Evolutionary conservation across 1,140 invertebrate genomes (phyloP).

Genomic region (Aethina tumida): DNA sequence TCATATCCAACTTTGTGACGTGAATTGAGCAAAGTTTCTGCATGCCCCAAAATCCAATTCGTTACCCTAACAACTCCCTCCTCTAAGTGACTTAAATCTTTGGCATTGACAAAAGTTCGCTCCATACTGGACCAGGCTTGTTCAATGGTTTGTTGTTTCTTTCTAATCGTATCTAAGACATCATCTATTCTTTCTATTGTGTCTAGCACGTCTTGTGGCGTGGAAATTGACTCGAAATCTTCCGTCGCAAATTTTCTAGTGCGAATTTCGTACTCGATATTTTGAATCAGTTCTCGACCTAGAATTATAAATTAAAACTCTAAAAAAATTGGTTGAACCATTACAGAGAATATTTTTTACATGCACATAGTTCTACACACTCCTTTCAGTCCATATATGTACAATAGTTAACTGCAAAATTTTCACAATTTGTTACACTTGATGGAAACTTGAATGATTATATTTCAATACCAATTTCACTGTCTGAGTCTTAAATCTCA

Average conservation of each 20-base stretch:
- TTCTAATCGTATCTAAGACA: constrained; percentile 46
- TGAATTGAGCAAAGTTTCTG: constrained; percentile 57
- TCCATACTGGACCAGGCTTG: constrained; percentile 51
- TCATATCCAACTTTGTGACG: constrained; percentile 64
- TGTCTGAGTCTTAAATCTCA: too few species aligned
- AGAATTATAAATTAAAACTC: constrained; percentile 8
- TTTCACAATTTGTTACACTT: too few species aligned
- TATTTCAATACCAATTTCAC: too few species aligned
- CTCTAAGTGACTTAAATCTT: constrained; percentile 49
- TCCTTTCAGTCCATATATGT: too few species aligned
- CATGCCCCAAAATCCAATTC: constrained; percentile 67
- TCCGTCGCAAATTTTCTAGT: constrained; percentile 33
- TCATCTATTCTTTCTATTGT: constrained; percentile 46
- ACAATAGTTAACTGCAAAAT: too few species aligned
- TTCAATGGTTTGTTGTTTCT: constrained; percentile 49
- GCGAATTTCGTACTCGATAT: constrained; percentile 32
- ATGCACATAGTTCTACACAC: too few species aligned
- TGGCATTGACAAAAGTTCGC: constrained; percentile 46
- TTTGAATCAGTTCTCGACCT: constrained; percentile 31
- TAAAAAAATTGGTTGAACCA: background rate
- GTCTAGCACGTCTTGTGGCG: constrained; percentile 50
- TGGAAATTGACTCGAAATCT: constrained; percentile 32
- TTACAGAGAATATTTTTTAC: background rate
- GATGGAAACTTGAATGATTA: too few species aligned
- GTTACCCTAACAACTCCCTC: constrained; percentile 56